A percentile compares a stretch with the other conserved stretches of the same genome.
Evolutionary conservation across 2,797 vertebrate genomes (phyloP).

Genomic region (Gadopsis marmoratus): DNA sequence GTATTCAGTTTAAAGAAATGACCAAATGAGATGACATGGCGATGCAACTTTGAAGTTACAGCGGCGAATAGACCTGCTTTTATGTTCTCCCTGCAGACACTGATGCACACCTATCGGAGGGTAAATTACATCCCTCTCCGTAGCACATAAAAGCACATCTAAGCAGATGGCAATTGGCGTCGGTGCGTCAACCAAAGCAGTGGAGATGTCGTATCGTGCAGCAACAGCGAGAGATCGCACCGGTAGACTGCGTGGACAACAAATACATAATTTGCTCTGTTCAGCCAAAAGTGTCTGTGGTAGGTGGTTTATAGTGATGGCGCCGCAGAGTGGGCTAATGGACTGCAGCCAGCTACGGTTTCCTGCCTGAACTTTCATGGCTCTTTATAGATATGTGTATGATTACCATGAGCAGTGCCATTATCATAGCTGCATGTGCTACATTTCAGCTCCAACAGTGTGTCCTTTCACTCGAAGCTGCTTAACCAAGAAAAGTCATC

Average conservation of each 20-base stretch:
- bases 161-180: slow-evolving; percentile 47
- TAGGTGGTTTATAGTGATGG: slow-evolving; percentile 40
- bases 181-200: slow-evolving; percentile 47
- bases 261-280: slow-evolving; percentile 53
- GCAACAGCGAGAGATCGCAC: slow-evolving; percentile 34
- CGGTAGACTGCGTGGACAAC: slow-evolving; percentile 54
- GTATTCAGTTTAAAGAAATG: slow-evolving; percentile 20
- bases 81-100: slow-evolving; percentile 40
- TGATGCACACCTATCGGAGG: slow-evolving; percentile 22
- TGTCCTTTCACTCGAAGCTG: not conserved
- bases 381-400: slow-evolving; percentile 31
- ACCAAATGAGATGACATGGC: slow-evolving; percentile 20
- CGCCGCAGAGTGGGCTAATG: slow-evolving; percentile 52
- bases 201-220: slow-evolving; percentile 41
- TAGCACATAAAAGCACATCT: slow-evolving; percentile 56
- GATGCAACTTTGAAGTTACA: not conserved
- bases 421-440: not conserved
- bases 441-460: not conserved
- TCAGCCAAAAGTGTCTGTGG: slow-evolving; percentile 40
- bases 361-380: slow-evolving; percentile 27
- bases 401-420: not conserved
- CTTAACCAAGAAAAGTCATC: slow-evolving; percentile 1
- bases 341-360: slow-evolving; percentile 35
- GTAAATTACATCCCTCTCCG: slow-evolving; percentile 52
- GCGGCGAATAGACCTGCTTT: slow-evolving; percentile 39